Evolutionary conservation across 2,888 invertebrate species (phyloP).

Genomic region (Chelonus formosanus): DNA sequence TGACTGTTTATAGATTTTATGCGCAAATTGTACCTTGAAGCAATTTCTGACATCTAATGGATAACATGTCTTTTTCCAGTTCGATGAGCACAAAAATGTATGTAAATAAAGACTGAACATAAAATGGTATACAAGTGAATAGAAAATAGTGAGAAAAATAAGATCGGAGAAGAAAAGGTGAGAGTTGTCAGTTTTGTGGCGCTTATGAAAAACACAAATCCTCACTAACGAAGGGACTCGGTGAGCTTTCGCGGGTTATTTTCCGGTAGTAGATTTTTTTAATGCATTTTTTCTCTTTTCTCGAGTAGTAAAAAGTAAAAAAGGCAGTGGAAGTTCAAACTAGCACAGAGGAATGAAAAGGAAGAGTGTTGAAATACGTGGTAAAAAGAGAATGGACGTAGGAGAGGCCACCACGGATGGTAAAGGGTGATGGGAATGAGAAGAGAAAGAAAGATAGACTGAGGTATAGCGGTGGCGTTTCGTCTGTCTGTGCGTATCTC

Average conservation of each 20-base stretch:
- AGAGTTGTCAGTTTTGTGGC: constrained; percentile 11
- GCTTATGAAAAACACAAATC: constrained; percentile 27
- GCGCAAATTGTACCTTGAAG: no score
- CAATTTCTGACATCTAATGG: neutral
- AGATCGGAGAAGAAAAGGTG: constrained; percentile 1
- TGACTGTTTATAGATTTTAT: no score
- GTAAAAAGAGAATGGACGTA: constrained; percentile 23
- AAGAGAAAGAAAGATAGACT: constrained; percentile 26
- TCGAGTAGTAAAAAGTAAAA: constrained; percentile 35
- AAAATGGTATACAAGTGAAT: neutral
- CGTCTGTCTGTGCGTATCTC: constrained; percentile 53
- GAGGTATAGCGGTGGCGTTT: constrained; percentile 41
- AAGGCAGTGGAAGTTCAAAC: constrained; percentile 36
- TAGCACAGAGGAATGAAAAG: constrained; percentile 22
- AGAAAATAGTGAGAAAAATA: neutral
- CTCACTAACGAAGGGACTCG: constrained; percentile 30
- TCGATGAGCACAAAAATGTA: neutral
- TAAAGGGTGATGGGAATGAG: constrained; percentile 39
- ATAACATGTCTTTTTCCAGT: neutral
- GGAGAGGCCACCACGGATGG: constrained; percentile 34
- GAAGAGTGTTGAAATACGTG: constrained; percentile 16
- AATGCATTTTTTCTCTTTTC: constrained; percentile 11
- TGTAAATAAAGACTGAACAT: neutral
- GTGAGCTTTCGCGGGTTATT: constrained; percentile 31
- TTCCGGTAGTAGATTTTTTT: constrained; percentile 20